Base-by-base conservation (phyloP, 2,797 vertebrate species). In the Australoheros facetus region DNA sequence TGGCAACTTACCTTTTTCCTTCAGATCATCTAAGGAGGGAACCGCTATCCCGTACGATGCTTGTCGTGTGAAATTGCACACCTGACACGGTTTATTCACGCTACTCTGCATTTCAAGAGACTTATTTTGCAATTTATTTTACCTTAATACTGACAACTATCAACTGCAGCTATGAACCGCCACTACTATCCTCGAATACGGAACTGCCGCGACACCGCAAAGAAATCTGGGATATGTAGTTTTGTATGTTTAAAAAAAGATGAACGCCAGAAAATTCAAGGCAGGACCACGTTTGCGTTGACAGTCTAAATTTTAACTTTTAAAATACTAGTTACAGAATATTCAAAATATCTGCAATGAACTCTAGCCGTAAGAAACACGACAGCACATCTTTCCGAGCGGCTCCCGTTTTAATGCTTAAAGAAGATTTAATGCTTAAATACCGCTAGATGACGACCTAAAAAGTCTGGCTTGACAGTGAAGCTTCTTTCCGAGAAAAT, bases 61-160 rank as follows among this genome's bases (percentile, higher is more conserved):
- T 30, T 94, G 89, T 3, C 96, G 94, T 6, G 84, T 90, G 77
- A 85, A 91, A 57, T 94, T 93, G 59, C 95, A 96, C 60, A 96
- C 93, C 66, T 91, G 95, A 77, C 95, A 96, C 34, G 93, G 91
- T 85, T 89, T 23, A 16, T 92, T 73, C 95, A 95, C 96, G 51
- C 11, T 84, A 0, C 1, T 5, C 13, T 55, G 56, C 26, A 2
- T 19, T 10, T 8, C 11, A 4, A 45, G 0, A 23, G 12, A 48
- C 1, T 0, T 5, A 0, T 6, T 1, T 39, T 11, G 3, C 21
- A 19, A 3, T 30, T n/a, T n/a, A 17, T 7, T 32, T 48, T 16
- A 9, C n/a, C 11, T 28, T 1, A 16, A 55, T 2, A 10, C n/a
- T 11, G 13, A 72, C 7, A 34, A 37, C 53, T 2, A 39, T 5